Evolutionary conservation across 1,140 invertebrate species (phyloP), one percentile per base, ranked within the genome.

Genomic region (Arion vulgaris): DNA sequence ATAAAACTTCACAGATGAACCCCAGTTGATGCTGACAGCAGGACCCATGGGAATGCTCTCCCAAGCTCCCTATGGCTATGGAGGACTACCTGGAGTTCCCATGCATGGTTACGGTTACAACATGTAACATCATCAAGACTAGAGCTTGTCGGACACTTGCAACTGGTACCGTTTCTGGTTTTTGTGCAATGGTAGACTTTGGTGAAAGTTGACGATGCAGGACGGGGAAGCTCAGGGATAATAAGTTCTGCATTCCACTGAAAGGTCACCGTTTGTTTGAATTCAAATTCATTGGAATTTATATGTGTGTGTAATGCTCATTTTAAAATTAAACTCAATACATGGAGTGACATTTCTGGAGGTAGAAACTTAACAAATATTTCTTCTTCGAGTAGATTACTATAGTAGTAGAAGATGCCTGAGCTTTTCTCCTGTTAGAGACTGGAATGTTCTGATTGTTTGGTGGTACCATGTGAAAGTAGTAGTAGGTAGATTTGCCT

Each of bases 21-120:
- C 96, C 38, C 97, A 98, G 91, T 93, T 99, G 82, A 99, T 99
- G 98, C 93, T 99, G 85, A 99, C 98, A 53, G 97, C 97, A 83
- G 97, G 97, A 72, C 95, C 96, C 80, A 95, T 94, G 62, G 95
- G 95, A 94, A 95, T 95, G 92, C 84, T 82, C 86, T 87, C 45
- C 69, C 82, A 38, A 73, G 76, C 74, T 53, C 84, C 39, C 34
- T 78, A 85, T n/a, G 84, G 84, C 51, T 81, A 81, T 69, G 68
- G 51, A 72, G n/a, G 1, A 28, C 75, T 80, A 68, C 84, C 72
- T 38, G 83, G 86, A 32, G 79, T 85, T 62, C 78, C 84, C 51
- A 88, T 87, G 86, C 11, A 2, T 32, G 62, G 62, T 32, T 90
- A 89, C 83, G 89, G 88, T 38, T 87, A 89, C 82, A 85, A 83